phyloP scores from a whole-genome alignment of 2,888 invertebrate species.

The Heliconius erato region DNA sequence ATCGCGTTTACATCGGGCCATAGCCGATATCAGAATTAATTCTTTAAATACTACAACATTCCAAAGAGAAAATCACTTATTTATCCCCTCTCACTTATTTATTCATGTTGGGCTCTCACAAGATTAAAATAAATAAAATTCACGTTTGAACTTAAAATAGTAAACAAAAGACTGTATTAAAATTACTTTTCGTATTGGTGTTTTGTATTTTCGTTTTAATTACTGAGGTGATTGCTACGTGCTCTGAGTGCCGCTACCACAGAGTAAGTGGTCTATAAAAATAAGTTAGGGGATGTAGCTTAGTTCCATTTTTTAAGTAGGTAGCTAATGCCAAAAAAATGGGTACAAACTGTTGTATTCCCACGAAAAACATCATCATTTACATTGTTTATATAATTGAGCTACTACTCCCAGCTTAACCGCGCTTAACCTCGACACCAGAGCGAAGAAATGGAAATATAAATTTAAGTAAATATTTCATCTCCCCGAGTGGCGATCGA shows the following conservation, averaged over 20 bases:
- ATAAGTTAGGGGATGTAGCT: background rate
- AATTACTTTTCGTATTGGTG: slow-evolving; percentile 47
- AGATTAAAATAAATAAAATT: slow-evolving; percentile 41
- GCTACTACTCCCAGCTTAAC: too few relatives aligned
- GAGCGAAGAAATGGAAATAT: too few relatives aligned
- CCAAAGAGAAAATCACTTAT: too few relatives aligned
- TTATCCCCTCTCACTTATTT: background rate
- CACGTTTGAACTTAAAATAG: slow-evolving; percentile 26
- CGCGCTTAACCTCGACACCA: too few relatives aligned
- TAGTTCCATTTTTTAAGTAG: background rate
- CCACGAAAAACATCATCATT: too few relatives aligned
- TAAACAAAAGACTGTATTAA: slow-evolving; percentile 44
- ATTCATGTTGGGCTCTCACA: slow-evolving; percentile 19
- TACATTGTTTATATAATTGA: too few relatives aligned
- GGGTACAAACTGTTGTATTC: too few relatives aligned
- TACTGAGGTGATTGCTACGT: slow-evolving; percentile 47
- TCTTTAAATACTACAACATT: too few relatives aligned
- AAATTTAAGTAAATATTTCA: too few relatives aligned
- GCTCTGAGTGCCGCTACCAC: slow-evolving; percentile 38
- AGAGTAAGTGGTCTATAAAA: slow-evolving; percentile 28
- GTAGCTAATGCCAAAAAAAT: background rate
- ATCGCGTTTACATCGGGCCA: too few relatives aligned
- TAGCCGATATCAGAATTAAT: too few relatives aligned
- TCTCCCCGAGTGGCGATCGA: too few relatives aligned
- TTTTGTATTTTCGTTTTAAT: slow-evolving; percentile 50